phyloP scores from a whole-genome alignment of 2,888 invertebrate genomes.

The Coenonympha glycerion region DNA sequence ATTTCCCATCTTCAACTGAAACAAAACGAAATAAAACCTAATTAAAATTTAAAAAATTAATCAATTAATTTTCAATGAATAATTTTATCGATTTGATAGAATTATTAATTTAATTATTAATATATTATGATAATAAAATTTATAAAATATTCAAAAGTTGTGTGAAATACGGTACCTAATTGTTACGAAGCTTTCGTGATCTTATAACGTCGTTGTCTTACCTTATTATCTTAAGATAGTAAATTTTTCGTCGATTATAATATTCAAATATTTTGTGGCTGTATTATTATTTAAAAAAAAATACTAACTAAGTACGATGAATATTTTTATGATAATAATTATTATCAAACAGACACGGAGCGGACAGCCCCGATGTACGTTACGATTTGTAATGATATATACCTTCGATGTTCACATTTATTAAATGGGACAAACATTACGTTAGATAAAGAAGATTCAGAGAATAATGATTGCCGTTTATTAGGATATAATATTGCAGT shows the following conservation, averaged over 20 bases:
- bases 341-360: background rate
- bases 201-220: too few relatives aligned
- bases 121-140: too few relatives aligned
- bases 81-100: too few relatives aligned
- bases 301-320: too few relatives aligned
- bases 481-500: conserved; percentile 1
- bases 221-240: too few relatives aligned
- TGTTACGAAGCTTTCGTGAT: background rate
- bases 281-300: too few relatives aligned
- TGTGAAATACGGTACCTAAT: too few relatives aligned
- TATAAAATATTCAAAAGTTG: too few relatives aligned
- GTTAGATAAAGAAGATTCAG: conserved; percentile 11
- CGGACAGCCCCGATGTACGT: conserved; percentile 1
- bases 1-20: conserved; percentile 47
- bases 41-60: background rate
- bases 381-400: conserved; percentile 25
- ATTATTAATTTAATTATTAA: too few relatives aligned
- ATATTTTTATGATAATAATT: too few relatives aligned
- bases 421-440: conserved; percentile 22
- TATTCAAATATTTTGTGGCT: too few relatives aligned
- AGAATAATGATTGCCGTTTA: conserved; percentile 1
- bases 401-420: conserved; percentile 16
- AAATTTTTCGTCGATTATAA: too few relatives aligned
- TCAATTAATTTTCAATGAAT: background rate
- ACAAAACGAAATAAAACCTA: background rate